A percentile compares a stretch with the other conserved stretches of the same genome.
Conservation (phyloP, 1,140 invertebrate species). For the Amyelois transitella region DNA sequence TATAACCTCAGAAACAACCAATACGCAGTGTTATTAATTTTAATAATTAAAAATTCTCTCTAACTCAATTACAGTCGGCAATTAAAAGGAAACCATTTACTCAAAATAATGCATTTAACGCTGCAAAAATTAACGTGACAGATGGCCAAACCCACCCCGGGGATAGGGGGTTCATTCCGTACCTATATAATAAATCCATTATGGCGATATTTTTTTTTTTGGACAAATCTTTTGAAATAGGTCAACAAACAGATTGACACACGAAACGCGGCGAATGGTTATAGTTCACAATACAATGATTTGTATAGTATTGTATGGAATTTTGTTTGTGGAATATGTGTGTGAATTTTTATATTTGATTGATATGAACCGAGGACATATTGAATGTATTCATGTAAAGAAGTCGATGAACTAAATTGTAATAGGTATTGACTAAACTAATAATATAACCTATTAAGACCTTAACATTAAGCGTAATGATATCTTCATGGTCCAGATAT, state of each 20-base stretch:
- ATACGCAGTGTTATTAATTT: neutral
- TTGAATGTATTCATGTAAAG: too few species aligned
- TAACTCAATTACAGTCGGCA: neutral
- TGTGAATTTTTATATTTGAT: neutral
- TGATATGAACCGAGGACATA: too few species aligned
- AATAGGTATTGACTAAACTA: too few species aligned
- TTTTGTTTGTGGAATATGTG: neutral
- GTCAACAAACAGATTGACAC: conserved; percentile 1
- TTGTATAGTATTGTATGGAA: conserved; percentile 2
- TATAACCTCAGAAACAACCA: too few species aligned
- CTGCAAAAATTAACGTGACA: conserved; percentile 39
- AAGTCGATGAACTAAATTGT: too few species aligned
- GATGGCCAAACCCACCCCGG: conserved; percentile 38
- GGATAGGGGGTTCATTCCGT: neutral
- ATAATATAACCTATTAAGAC: too few species aligned
- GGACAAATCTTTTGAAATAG: conserved; percentile 10
- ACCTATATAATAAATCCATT: conserved; percentile 32
- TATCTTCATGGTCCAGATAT: too few species aligned
- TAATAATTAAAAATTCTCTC: neutral
- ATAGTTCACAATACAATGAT: neutral
- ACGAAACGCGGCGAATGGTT: neutral
- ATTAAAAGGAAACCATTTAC: conserved; percentile 11
- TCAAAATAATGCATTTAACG: conserved; percentile 38
- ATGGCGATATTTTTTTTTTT: conserved; percentile 23
- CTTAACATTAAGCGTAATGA: too few species aligned